phyloP scores from a whole-genome alignment of 2,797 vertebrate genomes.

The Scolopax rusticola region DNA sequence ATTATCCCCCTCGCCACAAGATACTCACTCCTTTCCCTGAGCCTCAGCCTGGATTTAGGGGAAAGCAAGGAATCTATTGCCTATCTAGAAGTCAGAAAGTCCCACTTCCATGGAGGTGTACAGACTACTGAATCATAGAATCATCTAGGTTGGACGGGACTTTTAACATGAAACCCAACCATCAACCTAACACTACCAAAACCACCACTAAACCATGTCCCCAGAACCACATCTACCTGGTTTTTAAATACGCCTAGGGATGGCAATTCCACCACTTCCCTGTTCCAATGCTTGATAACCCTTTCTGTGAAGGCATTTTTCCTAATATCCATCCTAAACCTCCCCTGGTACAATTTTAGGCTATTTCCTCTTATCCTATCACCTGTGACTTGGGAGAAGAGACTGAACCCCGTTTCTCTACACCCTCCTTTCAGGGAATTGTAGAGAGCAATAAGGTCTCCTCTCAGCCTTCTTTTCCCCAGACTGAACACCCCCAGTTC shows the following conservation, averaged over 20 bases:
- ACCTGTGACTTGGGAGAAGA: neutral
- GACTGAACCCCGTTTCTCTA: no score
- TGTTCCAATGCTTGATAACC: neutral
- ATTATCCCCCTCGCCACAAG: neutral
- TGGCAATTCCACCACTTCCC: neutral
- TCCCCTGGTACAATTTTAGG: neutral
- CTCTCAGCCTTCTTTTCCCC: neutral
- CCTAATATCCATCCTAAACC: neutral
- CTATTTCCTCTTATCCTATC: neutral
- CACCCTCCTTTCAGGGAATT: neutral
- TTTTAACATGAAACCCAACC: neutral
- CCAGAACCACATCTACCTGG: neutral
- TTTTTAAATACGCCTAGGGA: neutral
- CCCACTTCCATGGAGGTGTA: neutral
- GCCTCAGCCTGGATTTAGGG: neutral
- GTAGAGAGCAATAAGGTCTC: neutral
- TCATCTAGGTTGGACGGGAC: neutral
- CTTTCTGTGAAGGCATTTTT: neutral
- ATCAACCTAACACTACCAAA: neutral
- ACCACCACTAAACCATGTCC: neutral
- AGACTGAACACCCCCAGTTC: neutral
- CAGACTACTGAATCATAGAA: neutral
- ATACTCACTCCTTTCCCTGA: neutral
- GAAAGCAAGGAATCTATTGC: neutral
- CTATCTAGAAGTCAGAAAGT: neutral